Evolutionary conservation across 2,797 vertebrate genomes (phyloP), one percentile per base, ranked within the genome.

Genomic region (Crenichthys baileyi): DNA sequence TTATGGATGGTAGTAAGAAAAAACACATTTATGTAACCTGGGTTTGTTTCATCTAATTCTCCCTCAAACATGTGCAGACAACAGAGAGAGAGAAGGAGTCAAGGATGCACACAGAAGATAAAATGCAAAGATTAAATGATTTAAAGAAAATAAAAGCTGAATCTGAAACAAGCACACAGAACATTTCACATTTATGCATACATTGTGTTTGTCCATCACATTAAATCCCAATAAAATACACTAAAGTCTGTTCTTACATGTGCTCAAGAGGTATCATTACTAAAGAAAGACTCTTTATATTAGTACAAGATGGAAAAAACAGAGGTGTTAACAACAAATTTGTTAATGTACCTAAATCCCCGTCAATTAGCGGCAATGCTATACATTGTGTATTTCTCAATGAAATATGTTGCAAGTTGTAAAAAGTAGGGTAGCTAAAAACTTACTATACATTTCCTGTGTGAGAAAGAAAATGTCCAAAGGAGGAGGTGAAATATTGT

Each of bases 361-460:
- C 7, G 11, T 63, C 15, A 39, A 65, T 65, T 65, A 39, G 7
- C 15, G 18, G 61, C 61, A 39, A 39, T 3, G 61, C 58, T 18
- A 31, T 1, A 18, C 16, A 31, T 16, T 12, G 5, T 61, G 15
- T 16, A 29, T 58, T 61, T 60, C 15, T 16, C 5, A 31, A 36
- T 60, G 15, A 61, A 31, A 61, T 16, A 61, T 7, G 26, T 61
- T 31, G 11, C 60, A 61, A 63, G 29, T 20, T 65, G 31, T 39
- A 89, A 90, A 88, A 88, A 82, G 77, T 48, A 26, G 1, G 36
- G 36, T 2, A 76, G 87, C 89, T 87, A 81, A 83, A 88, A 88
- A 73, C 39, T 75, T 78, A 75, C 79, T 70, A 46, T 36, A 74
- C 70, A 84, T 67, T 68, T 79, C 81, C 53, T 44, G 83, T 79